Evolutionary conservation across 1,140 invertebrate species (phyloP).

Genomic region (Leptinotarsa defecta): DNA sequence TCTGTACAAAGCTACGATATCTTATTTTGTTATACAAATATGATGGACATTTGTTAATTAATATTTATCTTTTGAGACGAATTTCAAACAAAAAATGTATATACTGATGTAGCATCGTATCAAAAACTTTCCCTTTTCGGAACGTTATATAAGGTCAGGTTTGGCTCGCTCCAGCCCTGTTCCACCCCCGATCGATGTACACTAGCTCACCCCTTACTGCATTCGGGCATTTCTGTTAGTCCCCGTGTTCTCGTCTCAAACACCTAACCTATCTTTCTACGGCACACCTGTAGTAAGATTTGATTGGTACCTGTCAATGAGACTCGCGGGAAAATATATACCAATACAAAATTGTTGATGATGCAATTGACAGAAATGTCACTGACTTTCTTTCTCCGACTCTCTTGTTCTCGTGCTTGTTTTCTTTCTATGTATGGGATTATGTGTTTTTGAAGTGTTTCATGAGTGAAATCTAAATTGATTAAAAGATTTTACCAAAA

Average conservation of each 20-base stretch:
- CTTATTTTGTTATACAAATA: no score
- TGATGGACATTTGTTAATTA: no score
- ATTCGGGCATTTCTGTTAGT: slow-evolving; percentile 24
- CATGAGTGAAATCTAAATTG: not conserved
- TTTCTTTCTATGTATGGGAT: not conserved
- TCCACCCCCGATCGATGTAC: slow-evolving; percentile 25
- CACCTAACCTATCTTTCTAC: slow-evolving; percentile 21
- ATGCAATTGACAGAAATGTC: not conserved
- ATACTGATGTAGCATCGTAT: no score
- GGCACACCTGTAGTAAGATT: slow-evolving; percentile 3
- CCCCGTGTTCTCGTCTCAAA: slow-evolving; percentile 17
- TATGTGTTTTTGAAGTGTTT: not conserved
- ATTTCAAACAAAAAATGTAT: no score
- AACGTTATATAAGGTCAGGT: not conserved
- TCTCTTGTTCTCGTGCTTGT: slow-evolving; percentile 8
- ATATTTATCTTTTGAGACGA: no score
- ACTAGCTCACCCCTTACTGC: slow-evolving; percentile 26
- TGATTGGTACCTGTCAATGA: slow-evolving; percentile 1
- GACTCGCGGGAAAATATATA: not conserved
- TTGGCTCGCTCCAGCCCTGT: slow-evolving; percentile 5
- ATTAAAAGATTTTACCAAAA: not conserved
- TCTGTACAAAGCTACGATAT: no score
- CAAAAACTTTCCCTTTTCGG: no score
- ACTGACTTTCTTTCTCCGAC: slow-evolving; percentile 9
- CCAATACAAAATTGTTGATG: not conserved